Evolutionary conservation across 2,888 invertebrate species (phyloP).

Genomic region (Eilema caniola): DNA sequence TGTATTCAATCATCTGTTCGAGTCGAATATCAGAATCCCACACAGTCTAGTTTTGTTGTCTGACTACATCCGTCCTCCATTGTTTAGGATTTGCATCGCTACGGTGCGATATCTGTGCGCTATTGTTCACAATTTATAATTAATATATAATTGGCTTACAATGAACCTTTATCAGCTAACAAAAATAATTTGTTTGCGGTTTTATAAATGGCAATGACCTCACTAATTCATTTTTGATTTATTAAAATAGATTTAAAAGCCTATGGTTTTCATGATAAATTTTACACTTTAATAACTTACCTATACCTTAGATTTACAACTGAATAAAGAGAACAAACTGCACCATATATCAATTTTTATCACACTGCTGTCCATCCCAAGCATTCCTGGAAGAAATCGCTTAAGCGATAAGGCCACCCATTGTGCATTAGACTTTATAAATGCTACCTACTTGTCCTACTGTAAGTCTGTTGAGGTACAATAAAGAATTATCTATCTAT

Average conservation of each 20-base stretch:
- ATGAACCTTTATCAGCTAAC: not conserved
- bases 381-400: too few species aligned
- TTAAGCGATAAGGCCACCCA: too few species aligned
- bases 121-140: conserved; percentile 11
- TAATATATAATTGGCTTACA: not conserved
- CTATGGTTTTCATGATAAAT: not conserved
- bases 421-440: too few species aligned
- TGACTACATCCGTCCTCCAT: conserved; percentile 46
- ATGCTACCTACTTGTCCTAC: too few species aligned
- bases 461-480: too few species aligned
- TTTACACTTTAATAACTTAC: not conserved
- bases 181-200: not conserved
- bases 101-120: conserved; percentile 33
- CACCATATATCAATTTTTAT: too few species aligned
- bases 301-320: not conserved
- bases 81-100: conserved; percentile 40
- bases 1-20: conserved; percentile 42
- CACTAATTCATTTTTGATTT: not conserved
- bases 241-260: not conserved
- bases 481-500: too few species aligned
- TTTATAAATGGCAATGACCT: not conserved
- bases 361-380: too few species aligned
- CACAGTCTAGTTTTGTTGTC: conserved; percentile 26
- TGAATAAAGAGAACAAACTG: not conserved
- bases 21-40: conserved; percentile 35